Base-by-base conservation (phyloP, 2,888 invertebrate species). In the Apeira syringaria region DNA sequence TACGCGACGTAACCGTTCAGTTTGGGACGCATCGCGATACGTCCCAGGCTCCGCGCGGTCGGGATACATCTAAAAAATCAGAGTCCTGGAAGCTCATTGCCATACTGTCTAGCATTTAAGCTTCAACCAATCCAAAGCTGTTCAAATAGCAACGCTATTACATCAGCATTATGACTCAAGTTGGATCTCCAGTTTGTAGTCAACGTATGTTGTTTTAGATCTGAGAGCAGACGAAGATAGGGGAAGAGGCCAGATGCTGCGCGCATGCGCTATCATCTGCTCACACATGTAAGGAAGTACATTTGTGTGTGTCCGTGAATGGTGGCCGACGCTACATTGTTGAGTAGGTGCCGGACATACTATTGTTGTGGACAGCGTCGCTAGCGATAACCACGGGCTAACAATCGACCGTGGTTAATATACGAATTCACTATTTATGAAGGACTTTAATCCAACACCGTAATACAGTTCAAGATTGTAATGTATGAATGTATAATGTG, bases 201-300 rank as follows among this genome's bases (percentile, higher is more conserved):
- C 1, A 2, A 28, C 29, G 59, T 59, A 53, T 2, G 50, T 27
- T 62, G 33, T 71, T 77, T 55, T 29, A 32, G 38, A 46, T 47
- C 36, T 57, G 43, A 47, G 46, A 34, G 7, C 38, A 42, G 50
- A 12, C 32, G 47, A 61, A 79, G 77, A 77, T 75, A 79, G 79
- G 77, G 80, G 76, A 74, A 74, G 73, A 75, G 68, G 75, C 76
- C 82, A 86, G 88, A 88, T 86, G 89, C 85, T 85, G 85, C 71
- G 84, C 88, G 88, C 88, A 88, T 88, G 88, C 88, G 88, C 65
- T 71, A 70, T 70, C 26, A 51, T 47, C 34, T 45, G 34, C 48
- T 38, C 63, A 59, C 74, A 62, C 75, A 65, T 67, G 62, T 52
- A 60, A 42, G 48, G 49, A 47, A 58, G 52, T 20, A 10, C 49